These are phyloP conservation scores for Dascillus cervinus DNA, from an alignment of 2,888 invertebrate genomes.

Conservation along the genomic window DNA sequence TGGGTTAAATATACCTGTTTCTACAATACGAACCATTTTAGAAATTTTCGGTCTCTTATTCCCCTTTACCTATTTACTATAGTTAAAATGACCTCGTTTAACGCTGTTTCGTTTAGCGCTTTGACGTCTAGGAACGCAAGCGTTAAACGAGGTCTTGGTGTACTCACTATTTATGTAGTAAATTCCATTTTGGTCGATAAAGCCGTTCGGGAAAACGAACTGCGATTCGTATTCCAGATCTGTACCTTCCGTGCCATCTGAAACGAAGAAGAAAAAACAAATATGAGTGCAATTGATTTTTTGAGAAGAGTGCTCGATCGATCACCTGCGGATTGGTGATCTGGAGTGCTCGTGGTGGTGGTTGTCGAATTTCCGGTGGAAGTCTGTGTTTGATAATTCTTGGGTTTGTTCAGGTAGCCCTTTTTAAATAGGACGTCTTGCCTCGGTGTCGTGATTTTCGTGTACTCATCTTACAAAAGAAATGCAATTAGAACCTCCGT, in stretches of 20 bases:
- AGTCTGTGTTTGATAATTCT: slow-evolving; percentile 40
- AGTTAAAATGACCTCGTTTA: too few relatives aligned
- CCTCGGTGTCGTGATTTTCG: slow-evolving; percentile 60
- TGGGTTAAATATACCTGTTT: too few relatives aligned
- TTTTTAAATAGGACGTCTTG: slow-evolving; percentile 65
- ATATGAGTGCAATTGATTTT: too few relatives aligned
- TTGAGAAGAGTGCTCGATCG: too few relatives aligned
- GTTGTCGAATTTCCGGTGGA: slow-evolving; percentile 36
- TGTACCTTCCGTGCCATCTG: slow-evolving; percentile 29
- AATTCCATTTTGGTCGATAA: slow-evolving; percentile 46
- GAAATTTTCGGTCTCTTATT: too few relatives aligned
- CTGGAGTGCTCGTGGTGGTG: slow-evolving; percentile 40
- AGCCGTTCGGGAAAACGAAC: slow-evolving; percentile 43
- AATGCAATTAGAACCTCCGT: too few relatives aligned
- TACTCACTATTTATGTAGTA: slow-evolving; percentile 46
- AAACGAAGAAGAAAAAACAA: slow-evolving; percentile 19
- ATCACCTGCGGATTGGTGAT: slow-evolving; percentile 41
- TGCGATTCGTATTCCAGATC: slow-evolving; percentile 42
- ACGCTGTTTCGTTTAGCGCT: too few relatives aligned
- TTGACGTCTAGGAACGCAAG: too few relatives aligned
- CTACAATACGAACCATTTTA: too few relatives aligned
- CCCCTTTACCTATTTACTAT: too few relatives aligned
- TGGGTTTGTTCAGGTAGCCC: slow-evolving; percentile 55
- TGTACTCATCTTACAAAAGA: slow-evolving; percentile 67
- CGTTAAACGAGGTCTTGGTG: too few relatives aligned